Base-by-base conservation (phyloP, 1,140 invertebrate genomes). In the Apis mellifera region DNA sequence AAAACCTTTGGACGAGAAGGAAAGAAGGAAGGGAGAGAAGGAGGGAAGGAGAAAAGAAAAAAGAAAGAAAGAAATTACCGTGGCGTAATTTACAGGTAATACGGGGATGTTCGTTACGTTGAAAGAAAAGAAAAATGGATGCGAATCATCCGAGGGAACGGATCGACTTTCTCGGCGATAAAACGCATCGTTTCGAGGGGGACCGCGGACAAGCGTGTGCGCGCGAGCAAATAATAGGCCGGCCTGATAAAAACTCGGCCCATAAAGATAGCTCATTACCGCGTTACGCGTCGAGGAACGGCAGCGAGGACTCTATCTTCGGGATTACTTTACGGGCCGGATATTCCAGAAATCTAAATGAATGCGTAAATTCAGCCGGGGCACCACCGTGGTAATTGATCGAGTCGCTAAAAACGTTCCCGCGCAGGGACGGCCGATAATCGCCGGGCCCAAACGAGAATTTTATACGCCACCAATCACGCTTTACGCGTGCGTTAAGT, bases 311-410 rank as follows among this genome's bases (percentile, higher is more conserved):
- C 77, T 78, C 77, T 78, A 78, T 78, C 77, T 71, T 42, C 19
- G 7, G 13, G 8, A 19, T 7, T 78, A 55, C 55, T 62, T 62
- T 78, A 78, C 66, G 23, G 21, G 12, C 48, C 23, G 19, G 66
- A 71, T 78, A 78, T 78, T 71, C 19, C 55, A 78, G 77, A 78
- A 78, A 78, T 78, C 77, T 78, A 78, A 78, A 78, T 78, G 68
- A 78, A 71, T 23, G 55, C 66, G 77, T 78, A 78, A 78, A 78
- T 78, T 71, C 48, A 42, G 1, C 60, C 52, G 15, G 26, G 32
- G 23, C 23, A 26, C 26, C n/a, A n/a, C 42, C n/a, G 55, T 50
- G 50, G 77, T 78, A 78, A 78, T 78, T 71, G 77, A 78, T 78
- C 55, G 77, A 60, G 69, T 60, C 68, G 77, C 54, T 62, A 59